Conservation (phyloP, 2,797 vertebrate species). For the Myotis daubentonii region DNA sequence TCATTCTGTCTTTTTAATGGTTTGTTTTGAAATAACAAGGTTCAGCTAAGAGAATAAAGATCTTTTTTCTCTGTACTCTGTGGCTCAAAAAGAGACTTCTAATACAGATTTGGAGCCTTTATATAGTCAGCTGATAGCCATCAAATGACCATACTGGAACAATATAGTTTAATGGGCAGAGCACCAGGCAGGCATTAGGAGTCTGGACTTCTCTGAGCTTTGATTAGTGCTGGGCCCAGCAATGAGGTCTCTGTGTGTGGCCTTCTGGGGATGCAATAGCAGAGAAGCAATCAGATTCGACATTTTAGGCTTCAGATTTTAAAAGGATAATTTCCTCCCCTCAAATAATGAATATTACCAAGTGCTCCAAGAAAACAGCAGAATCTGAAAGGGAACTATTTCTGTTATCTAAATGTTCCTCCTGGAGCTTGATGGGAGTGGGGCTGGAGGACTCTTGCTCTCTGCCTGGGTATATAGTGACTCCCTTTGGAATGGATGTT, state of each 20-base stretch:
- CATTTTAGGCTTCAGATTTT: not conserved
- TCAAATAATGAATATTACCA: not conserved
- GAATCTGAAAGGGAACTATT: not conserved
- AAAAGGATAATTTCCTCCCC: not conserved
- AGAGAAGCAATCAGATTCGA: not conserved
- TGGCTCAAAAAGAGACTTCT: not conserved
- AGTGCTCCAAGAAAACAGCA: not conserved
- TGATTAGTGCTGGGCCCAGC: not conserved
- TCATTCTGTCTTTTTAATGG: not conserved
- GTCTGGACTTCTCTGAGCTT: not conserved
- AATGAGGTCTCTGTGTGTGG: not conserved
- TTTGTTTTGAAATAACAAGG: not conserved
- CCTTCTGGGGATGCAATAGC: not conserved
- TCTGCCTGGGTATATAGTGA: not conserved
- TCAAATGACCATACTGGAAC: not conserved
- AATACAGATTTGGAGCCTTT: not conserved
- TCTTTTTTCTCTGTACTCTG: not conserved
- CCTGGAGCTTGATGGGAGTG: not conserved
- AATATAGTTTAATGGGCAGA: not conserved
- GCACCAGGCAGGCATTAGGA: not conserved
- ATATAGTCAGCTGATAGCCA: not conserved
- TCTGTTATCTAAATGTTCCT: not conserved
- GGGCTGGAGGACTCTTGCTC: not conserved
- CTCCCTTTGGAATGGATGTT: not conserved
- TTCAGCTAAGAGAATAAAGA: not conserved